Evolutionary conservation across 2,888 invertebrate species (phyloP).

Genomic region (Agrilus mali): DNA sequence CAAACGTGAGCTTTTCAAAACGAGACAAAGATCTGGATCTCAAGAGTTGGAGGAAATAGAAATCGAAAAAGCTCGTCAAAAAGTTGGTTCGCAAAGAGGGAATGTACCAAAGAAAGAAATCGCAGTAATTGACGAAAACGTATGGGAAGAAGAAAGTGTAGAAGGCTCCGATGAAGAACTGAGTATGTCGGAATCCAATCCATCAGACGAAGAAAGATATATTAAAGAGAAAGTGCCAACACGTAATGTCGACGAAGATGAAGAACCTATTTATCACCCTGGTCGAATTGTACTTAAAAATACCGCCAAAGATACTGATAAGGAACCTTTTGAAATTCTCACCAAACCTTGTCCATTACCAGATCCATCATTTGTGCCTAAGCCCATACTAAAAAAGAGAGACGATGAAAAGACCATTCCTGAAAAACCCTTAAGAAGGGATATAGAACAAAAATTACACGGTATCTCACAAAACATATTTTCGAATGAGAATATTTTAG

Average conservation of each 20-base stretch:
- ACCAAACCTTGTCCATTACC: slow-evolving; percentile 50
- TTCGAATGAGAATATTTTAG: too few relatives aligned
- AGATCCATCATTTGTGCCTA: slow-evolving; percentile 60
- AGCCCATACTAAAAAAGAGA: slow-evolving; percentile 58
- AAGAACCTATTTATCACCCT: slow-evolving; percentile 58
- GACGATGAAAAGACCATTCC: slow-evolving; percentile 18
- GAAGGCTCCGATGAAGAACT: slow-evolving; percentile 24
- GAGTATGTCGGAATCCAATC: slow-evolving; percentile 25
- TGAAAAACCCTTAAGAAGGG: slow-evolving; percentile 8
- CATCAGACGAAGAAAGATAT: slow-evolving; percentile 26
- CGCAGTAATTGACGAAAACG: slow-evolving; percentile 23
- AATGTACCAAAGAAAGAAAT: slow-evolving; percentile 30
- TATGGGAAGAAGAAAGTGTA: slow-evolving; percentile 37
- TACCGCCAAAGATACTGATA: slow-evolving; percentile 26
- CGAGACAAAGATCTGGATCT: slow-evolving; percentile 25
- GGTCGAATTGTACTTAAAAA: slow-evolving; percentile 35
- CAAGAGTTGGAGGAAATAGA: slow-evolving; percentile 30
- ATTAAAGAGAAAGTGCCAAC: slow-evolving; percentile 15
- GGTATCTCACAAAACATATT: too few relatives aligned
- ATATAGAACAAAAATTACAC: neutral
- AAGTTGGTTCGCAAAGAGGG: slow-evolving; percentile 32
- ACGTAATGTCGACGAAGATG: slow-evolving; percentile 30
- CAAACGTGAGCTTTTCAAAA: slow-evolving; percentile 20
- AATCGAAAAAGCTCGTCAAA: slow-evolving; percentile 24
- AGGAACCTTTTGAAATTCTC: slow-evolving; percentile 45